Evolutionary conservation across 2,797 vertebrate species (phyloP).

Genomic region (Todus mexicanus): DNA sequence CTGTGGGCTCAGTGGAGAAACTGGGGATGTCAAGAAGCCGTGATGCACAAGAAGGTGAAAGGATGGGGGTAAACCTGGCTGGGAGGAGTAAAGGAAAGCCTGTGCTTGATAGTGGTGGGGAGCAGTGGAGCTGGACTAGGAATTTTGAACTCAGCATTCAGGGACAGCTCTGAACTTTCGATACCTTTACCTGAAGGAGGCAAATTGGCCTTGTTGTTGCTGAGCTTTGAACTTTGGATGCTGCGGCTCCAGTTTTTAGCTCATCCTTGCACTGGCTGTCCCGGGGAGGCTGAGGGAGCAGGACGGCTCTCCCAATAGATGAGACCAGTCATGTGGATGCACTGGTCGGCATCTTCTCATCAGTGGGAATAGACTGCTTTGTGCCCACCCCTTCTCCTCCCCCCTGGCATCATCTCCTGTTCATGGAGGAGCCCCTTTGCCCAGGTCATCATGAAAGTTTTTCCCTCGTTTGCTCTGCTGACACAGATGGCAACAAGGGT

Average conservation of each 20-base stretch:
- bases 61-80: not conserved
- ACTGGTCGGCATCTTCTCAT: not conserved
- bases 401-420: not conserved
- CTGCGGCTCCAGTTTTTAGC: not conserved
- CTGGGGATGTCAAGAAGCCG: not conserved
- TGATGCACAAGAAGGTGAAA: not conserved
- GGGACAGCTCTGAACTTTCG: not conserved
- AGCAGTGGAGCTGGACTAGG: not conserved
- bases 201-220: rapidly evolving
- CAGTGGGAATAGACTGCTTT: not conserved
- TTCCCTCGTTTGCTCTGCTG: not conserved
- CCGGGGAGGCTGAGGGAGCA: not conserved
- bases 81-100: not conserved
- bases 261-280: not conserved
- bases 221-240: not conserved
- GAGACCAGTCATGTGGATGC: rapidly evolving
- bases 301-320: not conserved
- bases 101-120: not conserved
- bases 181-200: not conserved
- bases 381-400: not conserved
- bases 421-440: not conserved
- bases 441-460: not conserved
- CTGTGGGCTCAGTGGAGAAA: not conserved
- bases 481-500: not conserved
- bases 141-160: not conserved